phyloP scores from a whole-genome alignment of 2,113 vertebrate species.

The Charadrius vociferus region DNA sequence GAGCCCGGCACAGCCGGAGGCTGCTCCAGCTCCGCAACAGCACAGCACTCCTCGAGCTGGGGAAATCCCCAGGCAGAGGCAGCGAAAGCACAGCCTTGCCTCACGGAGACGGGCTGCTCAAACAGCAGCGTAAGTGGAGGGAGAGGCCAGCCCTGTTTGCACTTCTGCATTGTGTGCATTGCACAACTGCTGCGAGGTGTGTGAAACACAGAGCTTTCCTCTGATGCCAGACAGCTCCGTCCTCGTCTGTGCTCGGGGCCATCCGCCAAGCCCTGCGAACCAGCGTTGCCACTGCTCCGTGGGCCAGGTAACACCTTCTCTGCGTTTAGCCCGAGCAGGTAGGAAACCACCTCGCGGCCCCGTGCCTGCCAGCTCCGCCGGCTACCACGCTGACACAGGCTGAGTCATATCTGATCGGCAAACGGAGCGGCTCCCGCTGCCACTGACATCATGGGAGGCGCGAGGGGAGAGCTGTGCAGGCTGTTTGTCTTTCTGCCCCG shows the following conservation, averaged over 20 bases:
- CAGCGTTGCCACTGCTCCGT: fast-evolving
- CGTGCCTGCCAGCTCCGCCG: neutral
- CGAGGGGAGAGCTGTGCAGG: neutral
- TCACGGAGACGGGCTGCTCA: neutral
- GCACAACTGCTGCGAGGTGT: neutral
- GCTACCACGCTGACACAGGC: neutral
- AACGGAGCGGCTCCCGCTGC: neutral
- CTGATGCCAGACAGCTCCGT: fast-evolving
- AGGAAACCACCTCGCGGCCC: neutral
- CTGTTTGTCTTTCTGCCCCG: neutral
- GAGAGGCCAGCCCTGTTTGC: neutral
- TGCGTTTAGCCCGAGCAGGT: neutral
- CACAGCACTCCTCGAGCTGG: fast-evolving
- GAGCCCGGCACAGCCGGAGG: neutral
- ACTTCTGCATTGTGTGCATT: fast-evolving
- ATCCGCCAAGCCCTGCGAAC: fast-evolving
- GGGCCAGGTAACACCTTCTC: neutral
- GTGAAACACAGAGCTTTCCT: fast-evolving
- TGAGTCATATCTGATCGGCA: neutral
- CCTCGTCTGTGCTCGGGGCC: fast-evolving
- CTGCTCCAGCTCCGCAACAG: neutral
- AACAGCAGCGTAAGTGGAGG: fast-evolving
- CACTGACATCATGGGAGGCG: neutral
- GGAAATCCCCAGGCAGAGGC: neutral
- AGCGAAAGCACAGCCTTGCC: neutral